Percentiles rank a stretch among this genome's conserved stretches.
Conservation (phyloP, 2,113 vertebrate genomes). For the Leptosomus discolor region DNA sequence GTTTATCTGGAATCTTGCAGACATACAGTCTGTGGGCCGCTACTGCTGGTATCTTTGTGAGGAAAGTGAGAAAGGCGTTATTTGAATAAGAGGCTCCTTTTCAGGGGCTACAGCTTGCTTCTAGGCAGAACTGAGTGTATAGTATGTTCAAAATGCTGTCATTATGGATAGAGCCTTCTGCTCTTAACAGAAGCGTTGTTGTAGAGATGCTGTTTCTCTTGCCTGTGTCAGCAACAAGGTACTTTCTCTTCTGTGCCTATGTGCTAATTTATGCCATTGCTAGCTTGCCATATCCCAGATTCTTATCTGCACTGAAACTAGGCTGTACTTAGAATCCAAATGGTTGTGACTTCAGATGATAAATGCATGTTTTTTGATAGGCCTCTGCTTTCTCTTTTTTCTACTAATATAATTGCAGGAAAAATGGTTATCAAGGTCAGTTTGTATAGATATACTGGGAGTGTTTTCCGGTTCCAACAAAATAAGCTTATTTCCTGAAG, state of each 20-base stretch:
- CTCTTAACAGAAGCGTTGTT: slow-evolving; percentile 12
- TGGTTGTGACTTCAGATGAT: background rate
- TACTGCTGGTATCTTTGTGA: background rate
- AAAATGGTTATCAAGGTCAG: slow-evolving; percentile 30
- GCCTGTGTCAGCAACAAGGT: slow-evolving; percentile 12
- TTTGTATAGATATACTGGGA: slow-evolving; percentile 43
- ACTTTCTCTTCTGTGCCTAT: background rate
- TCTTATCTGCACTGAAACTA: background rate
- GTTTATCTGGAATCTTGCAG: background rate
- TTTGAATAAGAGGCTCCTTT: background rate
- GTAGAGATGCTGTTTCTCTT: background rate
- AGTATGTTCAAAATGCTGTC: background rate
- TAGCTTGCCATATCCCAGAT: background rate
- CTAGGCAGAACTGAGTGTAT: background rate
- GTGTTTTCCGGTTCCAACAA: slow-evolving; percentile 44
- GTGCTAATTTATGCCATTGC: slow-evolving; percentile 12
- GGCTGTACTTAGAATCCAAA: background rate
- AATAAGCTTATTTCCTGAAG: slow-evolving; percentile 26
- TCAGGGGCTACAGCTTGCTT: background rate
- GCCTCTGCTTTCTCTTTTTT: background rate
- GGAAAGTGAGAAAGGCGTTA: slow-evolving; percentile 12
- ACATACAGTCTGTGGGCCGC: background rate
- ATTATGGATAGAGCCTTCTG: background rate
- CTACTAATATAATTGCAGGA: slow-evolving; percentile 46
- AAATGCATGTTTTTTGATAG: background rate